Percentiles rank a stretch among this genome's conserved stretches.
Conservation (phyloP, 2,797 vertebrate species). For the Macrochelys suwanniensis region DNA sequence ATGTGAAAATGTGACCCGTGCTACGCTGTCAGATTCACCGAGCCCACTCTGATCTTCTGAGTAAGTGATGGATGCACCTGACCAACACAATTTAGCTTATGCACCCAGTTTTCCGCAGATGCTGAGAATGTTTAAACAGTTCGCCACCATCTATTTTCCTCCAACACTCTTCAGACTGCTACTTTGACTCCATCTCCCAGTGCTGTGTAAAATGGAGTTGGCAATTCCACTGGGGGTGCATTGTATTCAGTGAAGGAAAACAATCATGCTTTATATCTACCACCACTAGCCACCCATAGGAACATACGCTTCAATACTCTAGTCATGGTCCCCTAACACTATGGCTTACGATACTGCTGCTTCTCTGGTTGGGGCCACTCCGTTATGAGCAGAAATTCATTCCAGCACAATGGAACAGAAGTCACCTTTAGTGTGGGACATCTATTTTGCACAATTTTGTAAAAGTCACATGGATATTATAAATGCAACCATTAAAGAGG, state of each 20-base stretch:
- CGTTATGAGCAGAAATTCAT: background rate
- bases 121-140: background rate
- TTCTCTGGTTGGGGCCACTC: background rate
- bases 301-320: background rate
- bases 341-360: background rate
- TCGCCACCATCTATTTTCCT: background rate
- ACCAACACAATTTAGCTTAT: background rate
- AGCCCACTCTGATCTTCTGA: background rate
- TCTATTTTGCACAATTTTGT: background rate
- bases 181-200: background rate
- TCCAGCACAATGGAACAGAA: background rate
- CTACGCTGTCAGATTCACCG: background rate
- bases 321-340: background rate
- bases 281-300: background rate
- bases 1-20: background rate
- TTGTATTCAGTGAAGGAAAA: background rate
- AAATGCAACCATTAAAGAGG: background rate
- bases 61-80: background rate
- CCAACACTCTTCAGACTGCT: background rate
- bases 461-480: background rate
- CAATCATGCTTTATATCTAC: background rate
- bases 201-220: background rate
- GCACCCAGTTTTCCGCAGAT: background rate
- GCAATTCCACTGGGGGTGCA: background rate
- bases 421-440: background rate